Base-by-base conservation (phyloP, 2,888 invertebrate species). In the Philhelius pedissequus region DNA sequence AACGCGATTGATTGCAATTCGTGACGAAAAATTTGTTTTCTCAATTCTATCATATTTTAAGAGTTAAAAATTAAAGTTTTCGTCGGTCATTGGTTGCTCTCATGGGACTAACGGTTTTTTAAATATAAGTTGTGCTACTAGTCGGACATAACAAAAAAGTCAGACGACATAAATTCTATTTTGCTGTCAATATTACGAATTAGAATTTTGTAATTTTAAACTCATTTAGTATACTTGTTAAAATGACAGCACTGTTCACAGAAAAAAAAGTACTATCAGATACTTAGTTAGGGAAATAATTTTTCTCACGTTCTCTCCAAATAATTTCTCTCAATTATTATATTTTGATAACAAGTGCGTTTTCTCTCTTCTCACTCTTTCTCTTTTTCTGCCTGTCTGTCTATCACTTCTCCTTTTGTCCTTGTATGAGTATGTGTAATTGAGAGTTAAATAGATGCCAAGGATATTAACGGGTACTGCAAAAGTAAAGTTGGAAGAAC, bases 401-500 rank as follows among this genome's bases (percentile, higher is more conserved):
- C 9, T 32, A 27, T 56, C 56, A 38, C 40, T 22, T 60, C 60
- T 40, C 38, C 25, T 60, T 15, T 20, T 38, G 22, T 2, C 62
- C 18, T 25, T 50, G 13, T 54, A 3, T 43, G 20, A 15, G 38
- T 25, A 13, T 82, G 11, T 45, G 30, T 80, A 45, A 62, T 50
- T 70, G 56, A 50, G 73, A 32, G 64, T 74, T 32, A 54, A 43
- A 68, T 84, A 76, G 75, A 84, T 84, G 84, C 80, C 84, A 84
- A 84, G 80, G 84, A 84, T 84, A 69, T 70, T 70, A 66, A 70
- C 22, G 45, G 45, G 64, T 4, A 52, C 73, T 68, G 66, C 80
- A 80, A n/a, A n/a, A 80, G 84, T 84, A 71, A 84, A 71, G 80
- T 80, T 84, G 43, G 84, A 76, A 56, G 80, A 80, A 76, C 80